Conservation (phyloP, 1,140 invertebrate species). For the Anastrepha obliqua region DNA sequence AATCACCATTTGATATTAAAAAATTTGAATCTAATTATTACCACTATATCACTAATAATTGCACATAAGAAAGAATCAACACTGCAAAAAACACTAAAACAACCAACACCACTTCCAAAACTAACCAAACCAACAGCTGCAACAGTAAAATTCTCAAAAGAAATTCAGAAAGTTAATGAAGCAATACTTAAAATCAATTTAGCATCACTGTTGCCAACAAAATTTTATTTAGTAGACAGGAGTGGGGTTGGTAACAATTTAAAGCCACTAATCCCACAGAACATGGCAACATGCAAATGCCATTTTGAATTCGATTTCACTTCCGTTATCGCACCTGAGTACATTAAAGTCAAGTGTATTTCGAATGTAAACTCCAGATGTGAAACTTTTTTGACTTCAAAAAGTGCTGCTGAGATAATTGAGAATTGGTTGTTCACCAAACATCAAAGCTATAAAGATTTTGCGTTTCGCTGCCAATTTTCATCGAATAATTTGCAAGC, state of each 20-base stretch:
- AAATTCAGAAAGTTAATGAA: neutral
- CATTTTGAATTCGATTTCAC: neutral
- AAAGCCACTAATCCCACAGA: neutral
- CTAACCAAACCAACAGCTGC: too few species aligned
- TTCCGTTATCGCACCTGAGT: neutral
- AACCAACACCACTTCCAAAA: neutral
- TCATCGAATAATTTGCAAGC: neutral
- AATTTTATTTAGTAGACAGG: neutral
- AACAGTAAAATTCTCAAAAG: neutral
- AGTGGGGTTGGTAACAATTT: neutral
- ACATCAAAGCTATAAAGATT: conserved; percentile 6
- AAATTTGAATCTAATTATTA: conserved; percentile 14
- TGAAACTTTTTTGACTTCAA: conserved; percentile 37
- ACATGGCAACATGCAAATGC: neutral
- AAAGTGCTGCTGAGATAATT: conserved; percentile 49
- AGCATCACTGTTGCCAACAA: neutral
- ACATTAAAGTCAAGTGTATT: neutral
- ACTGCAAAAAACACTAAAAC: conserved; percentile 5
- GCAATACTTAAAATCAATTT: neutral
- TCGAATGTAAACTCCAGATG: neutral
- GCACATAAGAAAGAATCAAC: neutral
- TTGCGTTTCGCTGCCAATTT: neutral
- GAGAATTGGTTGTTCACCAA: conserved; percentile 42
- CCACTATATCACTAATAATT: conserved; percentile 13
- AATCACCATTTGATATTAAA: conserved; percentile 53